Base-by-base conservation (phyloP, 2,797 vertebrate species). In the Poeciliopsis presidionis region DNA sequence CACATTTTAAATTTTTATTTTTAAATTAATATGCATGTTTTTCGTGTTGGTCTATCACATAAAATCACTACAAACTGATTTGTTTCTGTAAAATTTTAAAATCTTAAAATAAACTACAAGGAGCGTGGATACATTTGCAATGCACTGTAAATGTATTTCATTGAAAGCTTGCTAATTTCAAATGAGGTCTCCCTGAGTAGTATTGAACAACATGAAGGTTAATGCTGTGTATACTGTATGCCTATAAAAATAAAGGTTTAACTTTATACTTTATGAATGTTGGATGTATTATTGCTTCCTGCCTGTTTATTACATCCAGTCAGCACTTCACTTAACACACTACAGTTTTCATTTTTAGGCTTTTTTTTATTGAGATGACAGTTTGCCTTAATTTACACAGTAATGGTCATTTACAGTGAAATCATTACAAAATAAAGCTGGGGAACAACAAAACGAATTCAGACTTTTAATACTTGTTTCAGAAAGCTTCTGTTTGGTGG, bases 341-440 rank as follows among this genome's bases (percentile, higher is more conserved):
- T 39, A 30, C 25, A 16, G 2, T 70, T 90, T 94, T 86, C 74
- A 69, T 43, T 43, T 93, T 93, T 82, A 94, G 92, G 94, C 95
- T 95, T 96, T 94, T 30, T 94, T 96, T 96, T 96, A 96, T 96
- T 96, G 91, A 93, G 88, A 91, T 93, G 94, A 94, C 86, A 86
- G 82, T 93, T 94, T 86, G 85, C 88, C 79, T 94, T 84, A 76
- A 89, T 93, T 94, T 89, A 94, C 93, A 94, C 92, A 94, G 90
- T 93, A 84, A 94, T 95, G 95, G 92, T 92, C 90, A 95, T 94
- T 94, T 95, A 96, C 95, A 95, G 89, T 95, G 92, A 90, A 84
- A 57, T 36, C 89, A 85, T 91, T 85, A 93, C 87, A 90, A 93
- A 94, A 92, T 61, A 87, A 90, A 89, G 81, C 72, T 18, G 28